Evolutionary conservation across 2,113 vertebrate genomes (phyloP).

Genomic region (Alosa alosa): DNA sequence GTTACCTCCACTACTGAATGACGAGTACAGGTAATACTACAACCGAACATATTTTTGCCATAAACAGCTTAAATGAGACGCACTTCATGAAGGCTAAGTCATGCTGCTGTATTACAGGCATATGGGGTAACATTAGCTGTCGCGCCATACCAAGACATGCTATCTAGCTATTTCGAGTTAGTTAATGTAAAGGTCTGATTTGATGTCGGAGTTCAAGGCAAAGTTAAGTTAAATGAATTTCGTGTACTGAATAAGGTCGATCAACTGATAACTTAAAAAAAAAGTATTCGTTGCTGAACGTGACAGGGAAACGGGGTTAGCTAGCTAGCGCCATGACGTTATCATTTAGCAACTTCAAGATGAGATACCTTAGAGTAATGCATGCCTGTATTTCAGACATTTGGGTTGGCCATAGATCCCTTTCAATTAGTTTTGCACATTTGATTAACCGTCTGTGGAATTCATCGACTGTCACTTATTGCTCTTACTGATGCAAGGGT

Average conservation of each 20-base stretch:
- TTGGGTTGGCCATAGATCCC: not conserved
- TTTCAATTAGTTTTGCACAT: not conserved
- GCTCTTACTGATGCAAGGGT: not conserved
- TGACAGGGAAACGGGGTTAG: not conserved
- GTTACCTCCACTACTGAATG: not conserved
- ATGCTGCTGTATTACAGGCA: not conserved
- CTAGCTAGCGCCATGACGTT: constrained; percentile 6
- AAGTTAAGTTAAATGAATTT: not conserved
- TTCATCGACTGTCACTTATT: not conserved
- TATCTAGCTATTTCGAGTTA: not conserved
- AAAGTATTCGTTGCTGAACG: not conserved
- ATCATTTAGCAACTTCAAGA: constrained; percentile 3
- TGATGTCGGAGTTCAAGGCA: not conserved
- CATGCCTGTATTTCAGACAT: not conserved
- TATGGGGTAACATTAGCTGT: not conserved
- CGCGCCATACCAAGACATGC: not conserved
- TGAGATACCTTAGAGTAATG: not conserved
- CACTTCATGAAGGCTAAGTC: no score
- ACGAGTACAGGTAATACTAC: not conserved
- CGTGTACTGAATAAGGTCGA: not conserved
- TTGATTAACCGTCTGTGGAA: not conserved
- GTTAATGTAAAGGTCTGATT: not conserved
- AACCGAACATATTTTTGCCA: not conserved
- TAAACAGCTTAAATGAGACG: not conserved
- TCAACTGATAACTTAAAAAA: not conserved